A percentile compares a stretch with the other conserved stretches of the same genome.
These are phyloP conservation scores for Ischnura elegans DNA, from an alignment of 2,888 invertebrate genomes.

Conservation along the genomic window DNA sequence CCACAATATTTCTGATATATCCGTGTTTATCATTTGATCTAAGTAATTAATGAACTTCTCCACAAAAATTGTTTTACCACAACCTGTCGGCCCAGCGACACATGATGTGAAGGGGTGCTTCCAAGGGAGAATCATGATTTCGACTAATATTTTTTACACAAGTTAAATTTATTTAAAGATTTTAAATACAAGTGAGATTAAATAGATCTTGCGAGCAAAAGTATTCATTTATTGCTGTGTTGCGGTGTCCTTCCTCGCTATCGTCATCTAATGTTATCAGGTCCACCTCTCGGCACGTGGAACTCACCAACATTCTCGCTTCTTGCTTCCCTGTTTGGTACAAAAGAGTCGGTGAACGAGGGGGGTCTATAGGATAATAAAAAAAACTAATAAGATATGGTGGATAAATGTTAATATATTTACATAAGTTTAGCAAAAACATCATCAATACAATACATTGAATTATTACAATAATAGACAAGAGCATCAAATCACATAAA, in stretches of 20 bases:
- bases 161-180: background rate
- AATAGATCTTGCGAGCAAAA: background rate
- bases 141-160: background rate
- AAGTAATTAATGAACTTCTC: background rate
- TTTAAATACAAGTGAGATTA: background rate
- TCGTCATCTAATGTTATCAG: background rate
- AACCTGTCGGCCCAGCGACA: background rate
- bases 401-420: background rate
- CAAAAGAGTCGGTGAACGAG: background rate
- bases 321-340: too few relatives aligned
- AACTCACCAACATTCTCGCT: background rate
- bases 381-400: background rate
- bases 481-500: background rate
- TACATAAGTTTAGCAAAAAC: background rate
- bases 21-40: background rate
- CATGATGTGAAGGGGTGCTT: background rate
- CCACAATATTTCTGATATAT: background rate
- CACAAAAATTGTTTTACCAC: background rate
- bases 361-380: background rate
- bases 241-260: background rate
- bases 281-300: background rate
- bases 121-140: background rate
- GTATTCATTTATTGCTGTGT: background rate
- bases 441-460: background rate
- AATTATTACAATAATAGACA: background rate